A percentile compares a stretch with the other conserved stretches of the same genome.
These are phyloP conservation scores for Himalopsyche tibetana DNA, from an alignment of 2,888 invertebrate genomes.

Conservation along the genomic window DNA sequence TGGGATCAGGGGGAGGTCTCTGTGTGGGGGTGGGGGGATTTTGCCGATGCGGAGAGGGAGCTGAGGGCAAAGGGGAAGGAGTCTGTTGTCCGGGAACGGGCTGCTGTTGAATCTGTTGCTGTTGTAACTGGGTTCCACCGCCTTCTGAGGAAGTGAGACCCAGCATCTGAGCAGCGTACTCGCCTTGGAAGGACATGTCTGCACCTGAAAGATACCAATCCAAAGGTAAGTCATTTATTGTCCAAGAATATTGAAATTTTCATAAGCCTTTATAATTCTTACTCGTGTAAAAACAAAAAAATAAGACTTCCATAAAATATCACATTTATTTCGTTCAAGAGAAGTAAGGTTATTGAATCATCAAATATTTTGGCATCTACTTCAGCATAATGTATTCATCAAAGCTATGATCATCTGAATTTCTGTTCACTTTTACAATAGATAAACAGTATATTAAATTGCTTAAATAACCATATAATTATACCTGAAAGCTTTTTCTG, in stretches of 20 bases:
- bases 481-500: no score
- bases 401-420: no score
- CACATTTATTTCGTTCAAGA: no score
- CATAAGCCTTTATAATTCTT: no score
- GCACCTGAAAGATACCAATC: conserved; percentile 77
- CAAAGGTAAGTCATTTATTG: not conserved
- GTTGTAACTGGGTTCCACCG: conserved; percentile 64
- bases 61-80: conserved; percentile 67
- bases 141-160: conserved; percentile 81
- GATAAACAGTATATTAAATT: no score
- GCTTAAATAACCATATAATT: no score
- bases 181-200: conserved; percentile 92
- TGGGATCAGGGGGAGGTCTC: conserved; percentile 57
- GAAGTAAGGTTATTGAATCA: no score
- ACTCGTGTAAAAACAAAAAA: no score
- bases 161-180: conserved; percentile 93
- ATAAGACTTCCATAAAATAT: no score
- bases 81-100: conserved; percentile 68
- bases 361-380: no score
- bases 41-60: conserved; percentile 62
- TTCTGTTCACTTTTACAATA: no score
- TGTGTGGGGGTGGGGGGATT: conserved; percentile 48
- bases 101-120: conserved; percentile 67
- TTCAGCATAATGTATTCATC: no score
- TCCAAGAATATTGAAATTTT: not conserved